Evolutionary conservation across 1,140 invertebrate genomes (phyloP).

Genomic region (Antheraea mylitta): DNA sequence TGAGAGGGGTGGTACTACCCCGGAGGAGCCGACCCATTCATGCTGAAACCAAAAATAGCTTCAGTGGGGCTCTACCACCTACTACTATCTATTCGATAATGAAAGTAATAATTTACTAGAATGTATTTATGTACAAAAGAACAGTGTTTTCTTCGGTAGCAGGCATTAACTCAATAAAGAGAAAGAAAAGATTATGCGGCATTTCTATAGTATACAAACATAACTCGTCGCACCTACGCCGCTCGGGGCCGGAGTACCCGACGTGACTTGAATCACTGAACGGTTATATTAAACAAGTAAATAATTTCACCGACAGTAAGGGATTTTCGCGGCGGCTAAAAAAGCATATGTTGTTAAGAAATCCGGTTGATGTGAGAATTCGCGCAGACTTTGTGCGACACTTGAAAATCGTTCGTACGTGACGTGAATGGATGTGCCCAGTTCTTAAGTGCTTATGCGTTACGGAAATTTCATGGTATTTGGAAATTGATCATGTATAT

Average conservation of each 20-base stretch:
- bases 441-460: conserved; percentile 20
- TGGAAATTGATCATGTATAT: conserved; percentile 16
- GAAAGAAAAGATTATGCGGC: conserved; percentile 9
- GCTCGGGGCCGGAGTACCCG: neutral
- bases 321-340: conserved; percentile 29
- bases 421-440: conserved; percentile 23
- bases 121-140: too few relatives aligned
- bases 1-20: too few relatives aligned
- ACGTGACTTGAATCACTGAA: conserved; percentile 26
- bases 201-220: conserved; percentile 12
- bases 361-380: conserved; percentile 38
- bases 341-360: conserved; percentile 35
- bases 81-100: too few relatives aligned
- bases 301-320: conserved; percentile 39
- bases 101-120: too few relatives aligned
- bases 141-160: neutral
- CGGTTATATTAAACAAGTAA: conserved; percentile 40
- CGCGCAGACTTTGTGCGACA: conserved; percentile 29
- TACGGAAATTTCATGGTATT: neutral
- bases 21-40: too few relatives aligned
- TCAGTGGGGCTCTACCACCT: too few relatives aligned
- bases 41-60: too few relatives aligned
- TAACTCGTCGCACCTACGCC: conserved; percentile 11
- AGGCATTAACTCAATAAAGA: neutral
- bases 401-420: conserved; percentile 41